phyloP scores from a whole-genome alignment of 2,113 vertebrate species.

The Jaculus jaculus region DNA sequence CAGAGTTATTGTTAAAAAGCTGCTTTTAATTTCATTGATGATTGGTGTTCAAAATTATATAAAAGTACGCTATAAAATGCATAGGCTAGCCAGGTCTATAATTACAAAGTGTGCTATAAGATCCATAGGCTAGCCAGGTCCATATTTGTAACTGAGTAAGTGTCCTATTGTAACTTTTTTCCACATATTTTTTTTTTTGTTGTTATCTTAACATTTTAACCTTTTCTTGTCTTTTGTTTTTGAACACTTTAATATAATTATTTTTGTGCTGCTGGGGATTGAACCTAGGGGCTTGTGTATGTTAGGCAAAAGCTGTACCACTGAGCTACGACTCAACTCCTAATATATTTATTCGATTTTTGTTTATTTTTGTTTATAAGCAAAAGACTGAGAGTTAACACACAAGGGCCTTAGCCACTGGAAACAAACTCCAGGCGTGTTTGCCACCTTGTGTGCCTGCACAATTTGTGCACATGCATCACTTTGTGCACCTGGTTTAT shows the following conservation, averaged over 20 bases:
- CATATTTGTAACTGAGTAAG: neutral
- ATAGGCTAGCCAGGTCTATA: conserved; percentile 12
- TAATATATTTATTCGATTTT: no score
- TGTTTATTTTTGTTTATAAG: no score
- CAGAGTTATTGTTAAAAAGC: neutral
- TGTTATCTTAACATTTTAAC: neutral
- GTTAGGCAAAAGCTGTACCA: no score
- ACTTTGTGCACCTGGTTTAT: no score
- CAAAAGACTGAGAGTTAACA: no score
- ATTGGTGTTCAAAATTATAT: conserved; percentile 14
- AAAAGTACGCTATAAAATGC: conserved; percentile 13
- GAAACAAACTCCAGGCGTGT: no score
- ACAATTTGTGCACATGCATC: no score
- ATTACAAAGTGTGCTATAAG: conserved; percentile 12
- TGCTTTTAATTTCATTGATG: conserved; percentile 1
- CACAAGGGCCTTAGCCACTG: no score
- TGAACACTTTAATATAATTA: neutral
- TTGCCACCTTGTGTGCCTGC: no score
- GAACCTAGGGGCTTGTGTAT: no score
- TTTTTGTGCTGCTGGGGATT: no score
- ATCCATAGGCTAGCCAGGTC: neutral
- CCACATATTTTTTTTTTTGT: conserved; percentile 24
- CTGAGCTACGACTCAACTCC: no score
- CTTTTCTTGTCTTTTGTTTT: conserved; percentile 7
- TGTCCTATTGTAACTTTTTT: neutral